Conservation (phyloP, 1,140 invertebrate genomes). For the Reticulitermes speratus region DNA sequence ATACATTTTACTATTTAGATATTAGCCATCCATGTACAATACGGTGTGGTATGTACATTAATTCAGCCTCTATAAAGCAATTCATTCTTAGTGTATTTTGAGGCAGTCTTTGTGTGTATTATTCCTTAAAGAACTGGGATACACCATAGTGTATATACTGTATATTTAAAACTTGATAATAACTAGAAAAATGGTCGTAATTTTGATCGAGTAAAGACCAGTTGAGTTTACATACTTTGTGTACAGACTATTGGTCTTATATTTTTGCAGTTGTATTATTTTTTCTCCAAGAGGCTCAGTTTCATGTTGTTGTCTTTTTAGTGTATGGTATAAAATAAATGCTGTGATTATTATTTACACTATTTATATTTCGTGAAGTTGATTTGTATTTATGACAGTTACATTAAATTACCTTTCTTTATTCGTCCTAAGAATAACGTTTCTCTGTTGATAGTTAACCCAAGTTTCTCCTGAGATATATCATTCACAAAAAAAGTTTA, state of each 20-base stretch:
- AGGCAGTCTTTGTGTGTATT: constrained; percentile 9
- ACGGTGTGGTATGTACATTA: neutral
- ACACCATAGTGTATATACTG: constrained; percentile 1
- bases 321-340: constrained; percentile 18
- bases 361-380: neutral
- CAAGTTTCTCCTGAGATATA: too few species aligned
- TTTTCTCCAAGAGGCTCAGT: constrained; percentile 1
- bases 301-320: constrained; percentile 10
- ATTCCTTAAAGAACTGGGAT: neutral
- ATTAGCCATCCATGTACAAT: neutral
- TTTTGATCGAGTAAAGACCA: constrained; percentile 3
- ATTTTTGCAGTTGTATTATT: neutral
- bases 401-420: too few species aligned
- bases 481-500: too few species aligned
- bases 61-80: constrained; percentile 4
- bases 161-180: constrained; percentile 16
- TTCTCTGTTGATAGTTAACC: too few species aligned
- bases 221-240: constrained; percentile 2
- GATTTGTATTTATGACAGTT: too few species aligned
- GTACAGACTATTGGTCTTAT: neutral
- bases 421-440: too few species aligned
- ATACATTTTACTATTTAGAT: constrained; percentile 9
- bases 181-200: neutral
- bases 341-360: constrained; percentile 19
- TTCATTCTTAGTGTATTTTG: constrained; percentile 4